A percentile compares a stretch with the other conserved stretches of the same genome.
Conservation (phyloP, 2,113 vertebrate species). For the Calidris pygmaea region DNA sequence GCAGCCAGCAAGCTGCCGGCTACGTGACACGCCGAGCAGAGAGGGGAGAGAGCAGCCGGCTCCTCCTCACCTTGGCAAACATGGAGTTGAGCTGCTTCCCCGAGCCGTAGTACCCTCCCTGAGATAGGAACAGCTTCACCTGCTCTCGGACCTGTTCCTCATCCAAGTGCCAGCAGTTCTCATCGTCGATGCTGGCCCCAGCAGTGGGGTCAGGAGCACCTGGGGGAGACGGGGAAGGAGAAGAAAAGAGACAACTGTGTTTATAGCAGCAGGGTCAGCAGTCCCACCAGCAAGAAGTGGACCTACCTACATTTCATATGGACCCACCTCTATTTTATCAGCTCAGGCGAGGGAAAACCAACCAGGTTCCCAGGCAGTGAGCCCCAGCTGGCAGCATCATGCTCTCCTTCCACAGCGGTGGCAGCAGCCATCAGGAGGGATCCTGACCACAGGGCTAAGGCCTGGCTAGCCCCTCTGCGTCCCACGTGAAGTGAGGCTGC, state of each 20-base stretch:
- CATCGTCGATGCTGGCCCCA: constrained; percentile 95
- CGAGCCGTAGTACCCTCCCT: constrained; percentile 97
- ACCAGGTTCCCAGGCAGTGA: not conserved
- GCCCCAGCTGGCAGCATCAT: not conserved
- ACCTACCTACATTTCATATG: not conserved
- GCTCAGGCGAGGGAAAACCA: not conserved
- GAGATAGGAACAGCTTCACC: constrained; percentile 97
- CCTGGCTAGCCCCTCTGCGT: not conserved
- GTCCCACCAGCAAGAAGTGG: not conserved
- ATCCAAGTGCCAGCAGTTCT: constrained; percentile 99
- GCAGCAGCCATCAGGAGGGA: not conserved
- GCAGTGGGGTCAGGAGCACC: constrained; percentile 97
- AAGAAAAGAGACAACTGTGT: not conserved
- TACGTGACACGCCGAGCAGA: not conserved
- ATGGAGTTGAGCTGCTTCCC: constrained; percentile 99
- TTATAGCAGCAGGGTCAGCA: not conserved
- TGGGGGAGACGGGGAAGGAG: constrained; percentile 34
- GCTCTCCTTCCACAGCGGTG: not conserved
- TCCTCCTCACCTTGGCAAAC: constrained; percentile 93
- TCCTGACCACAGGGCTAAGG: not conserved
- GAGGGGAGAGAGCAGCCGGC: not conserved
- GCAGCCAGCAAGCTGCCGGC: not conserved
- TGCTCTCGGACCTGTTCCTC: constrained; percentile 98
- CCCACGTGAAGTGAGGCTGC: not conserved
- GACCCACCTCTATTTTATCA: not conserved